phyloP scores from a whole-genome alignment of 2,797 vertebrate species.

The Adrianichthys oophorus region DNA sequence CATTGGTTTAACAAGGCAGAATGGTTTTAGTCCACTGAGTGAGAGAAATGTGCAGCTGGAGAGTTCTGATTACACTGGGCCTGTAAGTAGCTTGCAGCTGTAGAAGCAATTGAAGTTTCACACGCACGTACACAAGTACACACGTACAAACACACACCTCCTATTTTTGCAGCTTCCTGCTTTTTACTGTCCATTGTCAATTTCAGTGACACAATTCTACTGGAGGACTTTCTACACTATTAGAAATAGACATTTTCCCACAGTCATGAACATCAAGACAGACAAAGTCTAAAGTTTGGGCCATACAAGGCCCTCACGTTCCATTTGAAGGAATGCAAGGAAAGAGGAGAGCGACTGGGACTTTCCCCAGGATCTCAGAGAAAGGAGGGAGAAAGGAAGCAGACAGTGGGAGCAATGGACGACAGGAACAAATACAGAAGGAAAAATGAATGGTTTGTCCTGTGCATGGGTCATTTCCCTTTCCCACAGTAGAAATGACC shows the following conservation, averaged over 20 bases:
- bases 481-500: slow-evolving; percentile 77
- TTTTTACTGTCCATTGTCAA: slow-evolving; percentile 68
- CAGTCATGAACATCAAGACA: slow-evolving; percentile 26
- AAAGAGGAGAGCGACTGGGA: slow-evolving; percentile 50
- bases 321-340: slow-evolving; percentile 54
- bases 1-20: slow-evolving; percentile 32
- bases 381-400: slow-evolving; percentile 67
- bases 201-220: slow-evolving; percentile 57
- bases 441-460: slow-evolving; percentile 71
- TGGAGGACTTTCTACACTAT: slow-evolving; percentile 50
- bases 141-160: slow-evolving; percentile 28
- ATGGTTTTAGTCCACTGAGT: slow-evolving; percentile 48
- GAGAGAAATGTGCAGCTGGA: slow-evolving; percentile 61
- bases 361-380: slow-evolving; percentile 73
- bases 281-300: slow-evolving; percentile 45
- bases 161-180: slow-evolving; percentile 61
- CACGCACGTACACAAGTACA: neutral
- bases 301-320: slow-evolving; percentile 40
- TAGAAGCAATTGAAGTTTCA: slow-evolving; percentile 53
- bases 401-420: slow-evolving; percentile 68
- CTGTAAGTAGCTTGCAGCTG: slow-evolving; percentile 59
- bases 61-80: slow-evolving; percentile 51
- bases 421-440: slow-evolving; percentile 77
- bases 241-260: slow-evolving; percentile 58
- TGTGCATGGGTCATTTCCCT: slow-evolving; percentile 53